Evolutionary conservation across 2,113 vertebrate species (phyloP).

Genomic region (Platycercus adscitus): DNA sequence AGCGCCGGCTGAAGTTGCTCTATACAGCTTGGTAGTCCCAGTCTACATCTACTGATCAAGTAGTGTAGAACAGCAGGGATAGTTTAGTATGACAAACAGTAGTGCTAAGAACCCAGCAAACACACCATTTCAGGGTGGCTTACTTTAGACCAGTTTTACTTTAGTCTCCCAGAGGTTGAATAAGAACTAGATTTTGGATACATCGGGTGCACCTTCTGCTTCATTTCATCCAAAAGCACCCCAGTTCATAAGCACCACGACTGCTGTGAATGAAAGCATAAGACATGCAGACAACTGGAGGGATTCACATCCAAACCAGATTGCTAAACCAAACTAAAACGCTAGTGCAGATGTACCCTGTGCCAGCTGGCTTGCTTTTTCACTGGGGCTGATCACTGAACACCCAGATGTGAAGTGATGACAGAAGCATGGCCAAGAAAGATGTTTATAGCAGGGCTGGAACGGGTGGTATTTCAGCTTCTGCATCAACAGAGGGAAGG

Average conservation of each 20-base stretch:
- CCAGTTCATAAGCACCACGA: background rate
- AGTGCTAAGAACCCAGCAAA: background rate
- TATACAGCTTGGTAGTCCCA: background rate
- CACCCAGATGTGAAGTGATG: background rate
- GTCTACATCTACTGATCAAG: background rate
- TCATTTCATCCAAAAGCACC: background rate
- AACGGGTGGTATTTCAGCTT: background rate
- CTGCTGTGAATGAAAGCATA: background rate
- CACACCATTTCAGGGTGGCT: background rate
- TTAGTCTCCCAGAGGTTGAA: background rate
- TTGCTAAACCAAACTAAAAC: background rate
- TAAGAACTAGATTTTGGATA: background rate
- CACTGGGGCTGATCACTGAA: background rate
- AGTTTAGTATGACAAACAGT: background rate
- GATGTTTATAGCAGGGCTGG: background rate
- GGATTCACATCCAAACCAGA: background rate
- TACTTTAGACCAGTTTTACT: background rate
- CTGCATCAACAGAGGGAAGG: background rate
- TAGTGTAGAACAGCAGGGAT: fast-evolving
- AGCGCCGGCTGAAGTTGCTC: background rate
- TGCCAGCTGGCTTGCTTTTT: background rate
- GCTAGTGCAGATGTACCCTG: background rate
- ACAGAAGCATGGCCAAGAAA: background rate
- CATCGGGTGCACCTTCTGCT: background rate
- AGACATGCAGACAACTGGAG: background rate